Percentiles rank a stretch among this genome's conserved stretches.
Evolutionary conservation across 2,797 vertebrate species (phyloP).

Genomic region (Diglossa cyanea): DNA sequence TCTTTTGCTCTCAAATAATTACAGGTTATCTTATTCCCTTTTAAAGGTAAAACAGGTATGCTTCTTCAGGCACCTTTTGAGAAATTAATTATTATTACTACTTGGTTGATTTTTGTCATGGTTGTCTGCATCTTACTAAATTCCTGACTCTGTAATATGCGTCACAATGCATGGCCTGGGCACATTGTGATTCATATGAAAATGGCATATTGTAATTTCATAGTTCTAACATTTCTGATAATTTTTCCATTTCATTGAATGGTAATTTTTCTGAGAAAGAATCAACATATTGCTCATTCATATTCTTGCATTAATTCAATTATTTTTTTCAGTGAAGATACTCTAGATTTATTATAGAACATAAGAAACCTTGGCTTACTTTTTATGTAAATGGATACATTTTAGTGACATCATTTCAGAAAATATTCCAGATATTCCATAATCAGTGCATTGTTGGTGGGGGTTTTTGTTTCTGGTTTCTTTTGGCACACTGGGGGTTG

Average conservation of each 20-base stretch:
- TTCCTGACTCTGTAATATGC: background rate
- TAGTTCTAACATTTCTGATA: background rate
- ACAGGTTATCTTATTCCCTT: background rate
- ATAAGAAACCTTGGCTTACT: background rate
- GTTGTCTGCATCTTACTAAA: background rate
- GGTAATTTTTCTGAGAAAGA: background rate
- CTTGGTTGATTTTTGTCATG: background rate
- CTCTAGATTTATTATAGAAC: background rate
- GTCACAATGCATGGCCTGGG: background rate
- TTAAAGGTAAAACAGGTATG: background rate
- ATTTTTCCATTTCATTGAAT: background rate
- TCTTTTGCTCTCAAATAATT: background rate
- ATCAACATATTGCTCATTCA: background rate
- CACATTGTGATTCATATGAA: background rate
- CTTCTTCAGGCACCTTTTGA: background rate
- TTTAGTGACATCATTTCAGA: background rate
- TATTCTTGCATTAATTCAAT: background rate
- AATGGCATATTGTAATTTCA: background rate
- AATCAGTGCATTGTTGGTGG: background rate
- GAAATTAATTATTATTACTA: background rate
- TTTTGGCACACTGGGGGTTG: rapidly evolving
- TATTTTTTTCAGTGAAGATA: background rate
- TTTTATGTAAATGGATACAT: background rate
- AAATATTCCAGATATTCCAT: background rate
- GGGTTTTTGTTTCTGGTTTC: background rate